These are phyloP conservation scores for Tryphoninae sp. DNA, from an alignment of 2,888 invertebrate genomes.

Conservation along the genomic window DNA sequence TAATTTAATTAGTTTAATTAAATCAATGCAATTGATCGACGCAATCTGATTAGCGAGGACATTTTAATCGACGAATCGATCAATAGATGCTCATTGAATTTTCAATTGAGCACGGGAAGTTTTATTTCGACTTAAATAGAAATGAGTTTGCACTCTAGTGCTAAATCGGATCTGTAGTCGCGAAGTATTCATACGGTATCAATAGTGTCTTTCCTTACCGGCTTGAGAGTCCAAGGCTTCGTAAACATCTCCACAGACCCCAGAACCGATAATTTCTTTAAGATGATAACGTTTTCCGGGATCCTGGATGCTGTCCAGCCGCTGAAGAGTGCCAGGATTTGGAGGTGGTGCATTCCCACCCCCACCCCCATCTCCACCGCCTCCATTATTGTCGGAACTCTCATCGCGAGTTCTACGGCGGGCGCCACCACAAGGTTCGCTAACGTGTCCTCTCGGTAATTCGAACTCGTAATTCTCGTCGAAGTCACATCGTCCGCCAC, in stretches of 20 bases:
- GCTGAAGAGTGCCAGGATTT: constrained; percentile 68
- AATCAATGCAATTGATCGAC: too few relatives aligned
- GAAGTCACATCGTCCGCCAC: constrained; percentile 50
- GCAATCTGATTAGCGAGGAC: too few relatives aligned
- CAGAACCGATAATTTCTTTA: constrained; percentile 87
- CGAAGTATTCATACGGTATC: background rate
- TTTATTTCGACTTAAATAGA: background rate
- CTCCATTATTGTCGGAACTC: constrained; percentile 59
- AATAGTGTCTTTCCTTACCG: constrained; percentile 79
- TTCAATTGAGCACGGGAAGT: background rate
- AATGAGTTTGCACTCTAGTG: too few relatives aligned
- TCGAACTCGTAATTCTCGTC: constrained; percentile 59
- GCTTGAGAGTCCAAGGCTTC: constrained; percentile 87
- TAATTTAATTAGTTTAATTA: too few relatives aligned
- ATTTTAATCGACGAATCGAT: too few relatives aligned
- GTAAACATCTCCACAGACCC: constrained; percentile 90
- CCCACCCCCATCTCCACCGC: constrained; percentile 56
- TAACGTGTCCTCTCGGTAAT: constrained; percentile 27
- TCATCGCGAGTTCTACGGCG: constrained; percentile 56
- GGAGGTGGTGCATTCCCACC: constrained; percentile 7
- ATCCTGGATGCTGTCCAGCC: constrained; percentile 87
- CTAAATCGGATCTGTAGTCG: too few relatives aligned
- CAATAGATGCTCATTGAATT: background rate
- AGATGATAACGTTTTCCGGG: constrained; percentile 90
- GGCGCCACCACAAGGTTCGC: constrained; percentile 53